Evolutionary conservation across 2,113 vertebrate species (phyloP).

Genomic region (Chaetodon auriga): DNA sequence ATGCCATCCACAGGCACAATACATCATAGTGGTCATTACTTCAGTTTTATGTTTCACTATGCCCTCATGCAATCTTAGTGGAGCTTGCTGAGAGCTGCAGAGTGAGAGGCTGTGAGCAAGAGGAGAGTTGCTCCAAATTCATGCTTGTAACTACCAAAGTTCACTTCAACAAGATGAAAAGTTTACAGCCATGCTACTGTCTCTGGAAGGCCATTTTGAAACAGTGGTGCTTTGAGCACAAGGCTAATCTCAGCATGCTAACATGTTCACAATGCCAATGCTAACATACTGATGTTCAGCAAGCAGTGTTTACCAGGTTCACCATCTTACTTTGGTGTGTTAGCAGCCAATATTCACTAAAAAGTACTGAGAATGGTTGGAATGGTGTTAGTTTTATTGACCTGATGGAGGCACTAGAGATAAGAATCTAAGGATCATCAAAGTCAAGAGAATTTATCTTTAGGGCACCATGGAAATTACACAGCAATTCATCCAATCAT

Average conservation of each 20-base stretch:
- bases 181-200: background rate
- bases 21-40: constrained; percentile 51
- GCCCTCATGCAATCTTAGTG: constrained; percentile 10
- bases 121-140: background rate
- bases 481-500: background rate
- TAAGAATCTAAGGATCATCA: background rate
- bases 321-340: background rate
- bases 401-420: background rate
- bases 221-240: background rate
- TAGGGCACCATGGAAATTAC: background rate
- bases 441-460: background rate
- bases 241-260: background rate
- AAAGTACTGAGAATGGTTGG: background rate
- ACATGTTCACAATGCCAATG: background rate
- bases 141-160: constrained; percentile 12
- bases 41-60: constrained; percentile 49
- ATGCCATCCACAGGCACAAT: constrained; percentile 32
- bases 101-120: constrained; percentile 11
- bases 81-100: constrained; percentile 27
- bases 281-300: background rate
- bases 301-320: background rate
- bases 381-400: background rate
- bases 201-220: background rate
- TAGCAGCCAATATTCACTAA: background rate
- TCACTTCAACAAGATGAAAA: constrained; percentile 15